Percentiles rank a stretch among this genome's conserved stretches.
Evolutionary conservation across 2,797 vertebrate species (phyloP).

Genomic region (Pseudopleuronectes americanus): DNA sequence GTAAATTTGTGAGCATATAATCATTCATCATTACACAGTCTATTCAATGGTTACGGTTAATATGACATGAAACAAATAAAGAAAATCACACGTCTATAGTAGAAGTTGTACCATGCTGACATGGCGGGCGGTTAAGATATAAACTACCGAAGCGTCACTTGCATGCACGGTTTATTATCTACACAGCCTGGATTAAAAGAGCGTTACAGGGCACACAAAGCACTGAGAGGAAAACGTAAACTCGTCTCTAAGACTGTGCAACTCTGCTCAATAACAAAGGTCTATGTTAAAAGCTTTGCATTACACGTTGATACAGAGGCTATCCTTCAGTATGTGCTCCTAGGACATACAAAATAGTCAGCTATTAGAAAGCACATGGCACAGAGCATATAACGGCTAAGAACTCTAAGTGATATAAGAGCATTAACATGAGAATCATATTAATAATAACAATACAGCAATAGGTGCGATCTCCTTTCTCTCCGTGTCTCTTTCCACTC

Average conservation of each 20-base stretch:
- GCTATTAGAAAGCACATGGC: slow-evolving; percentile 79
- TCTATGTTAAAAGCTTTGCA: slow-evolving; percentile 76
- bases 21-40: slow-evolving; percentile 67
- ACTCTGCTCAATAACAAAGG: slow-evolving; percentile 72
- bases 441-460: slow-evolving; percentile 62
- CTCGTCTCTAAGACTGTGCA: slow-evolving; percentile 69
- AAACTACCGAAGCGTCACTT: slow-evolving; percentile 75
- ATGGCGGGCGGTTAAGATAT: slow-evolving; percentile 66
- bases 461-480: slow-evolving; percentile 47
- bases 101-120: slow-evolving; percentile 67
- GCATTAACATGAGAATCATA: slow-evolving; percentile 63
- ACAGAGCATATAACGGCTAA: slow-evolving; percentile 72
- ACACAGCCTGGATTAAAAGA: slow-evolving; percentile 74
- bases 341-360: slow-evolving; percentile 78
- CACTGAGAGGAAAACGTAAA: slow-evolving; percentile 68
- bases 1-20: slow-evolving; percentile 44
- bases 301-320: slow-evolving; percentile 69
- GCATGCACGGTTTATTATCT: slow-evolving; percentile 82
- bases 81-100: slow-evolving; percentile 78
- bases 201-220: slow-evolving; percentile 74
- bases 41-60: slow-evolving; percentile 76
- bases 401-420: slow-evolving; percentile 70
- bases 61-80: slow-evolving; percentile 69
- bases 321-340: slow-evolving; percentile 70
- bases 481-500: slow-evolving; percentile 31